Base-by-base conservation (phyloP, 2,888 invertebrate species). In the Ceriagrion tenellum region DNA sequence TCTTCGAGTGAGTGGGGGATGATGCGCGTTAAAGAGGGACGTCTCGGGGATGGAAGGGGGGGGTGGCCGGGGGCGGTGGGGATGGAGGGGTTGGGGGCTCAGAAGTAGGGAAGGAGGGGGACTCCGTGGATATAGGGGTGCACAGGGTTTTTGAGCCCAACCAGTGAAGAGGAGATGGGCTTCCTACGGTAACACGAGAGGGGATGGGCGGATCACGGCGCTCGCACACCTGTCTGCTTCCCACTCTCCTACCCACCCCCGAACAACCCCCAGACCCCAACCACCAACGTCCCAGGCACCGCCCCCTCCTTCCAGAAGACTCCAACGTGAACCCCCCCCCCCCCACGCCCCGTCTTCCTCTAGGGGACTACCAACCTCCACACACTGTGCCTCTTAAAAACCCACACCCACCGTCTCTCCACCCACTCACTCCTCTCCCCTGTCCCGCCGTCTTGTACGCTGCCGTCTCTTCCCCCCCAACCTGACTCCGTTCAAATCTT, bases 371-470 rank as follows among this genome's bases (percentile, higher is more conserved):
- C 4, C 59, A 59, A 59, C 59, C 59, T 20, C 59, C 20, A 6
- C 59, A 35, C 26, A 18, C 88, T 18, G 12, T 8, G 20, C 88
- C 88, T 26, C 40, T 23, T 30, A 8, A 88, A 55, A 40, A 40
- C 89, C 18, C 55, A 89, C 55, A 59, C 16, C 59, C 1, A 40
- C 89, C 89, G 10, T 20, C 35, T 20, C 40, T 40, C 55, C 8
- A 55, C 40, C 40, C 26, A 8, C 55, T 20, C 16, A 1, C 90
- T 40, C 56, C n/a, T 35, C 90, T 18, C 20, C 16, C 90, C 96
- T 96, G 96, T 96, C 96, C 96, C 96, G 47, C 8, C 47, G 2
- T 47, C 47, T 47, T 47, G 96, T 96, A 96, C 90, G 95, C 95
- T 95, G 74, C 96, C 96, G 95, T 96, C 96, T 95, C 95, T n/a